A percentile compares a stretch with the other conserved stretches of the same genome.
phyloP scores from a whole-genome alignment of 2,113 vertebrate genomes.

The Callionymus lyra region DNA sequence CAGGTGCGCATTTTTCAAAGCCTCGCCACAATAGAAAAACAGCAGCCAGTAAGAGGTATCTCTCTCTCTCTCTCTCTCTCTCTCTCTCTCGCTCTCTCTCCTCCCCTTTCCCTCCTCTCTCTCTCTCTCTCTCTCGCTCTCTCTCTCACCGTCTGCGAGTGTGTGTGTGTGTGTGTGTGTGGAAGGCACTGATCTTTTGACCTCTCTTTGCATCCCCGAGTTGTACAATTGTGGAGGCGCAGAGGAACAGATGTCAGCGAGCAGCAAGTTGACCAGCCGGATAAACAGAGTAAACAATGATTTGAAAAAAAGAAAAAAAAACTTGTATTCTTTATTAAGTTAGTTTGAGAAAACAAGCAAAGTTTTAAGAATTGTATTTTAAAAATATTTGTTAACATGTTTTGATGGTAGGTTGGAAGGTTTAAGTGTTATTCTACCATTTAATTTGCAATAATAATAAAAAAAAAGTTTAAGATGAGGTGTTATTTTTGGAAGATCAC shows the following conservation, averaged over 20 bases:
- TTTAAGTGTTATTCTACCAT: too few species aligned
- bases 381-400: too few species aligned
- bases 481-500: too few species aligned
- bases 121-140: neutral
- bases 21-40: conserved; percentile 52
- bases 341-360: too few species aligned
- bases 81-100: conserved; percentile 4
- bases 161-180: conserved; percentile 21
- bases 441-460: too few species aligned
- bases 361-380: too few species aligned
- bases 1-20: conserved; percentile 68
- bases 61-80: conserved; percentile 16
- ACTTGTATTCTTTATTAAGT: too few species aligned
- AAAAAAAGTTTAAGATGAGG: too few species aligned
- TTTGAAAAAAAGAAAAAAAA: conserved; percentile 19
- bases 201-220: conserved; percentile 61
- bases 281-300: conserved; percentile 26
- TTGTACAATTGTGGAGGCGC: conserved; percentile 58
- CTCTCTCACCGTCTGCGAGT: too few species aligned
- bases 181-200: conserved; percentile 65
- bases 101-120: neutral
- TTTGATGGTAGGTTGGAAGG: too few species aligned
- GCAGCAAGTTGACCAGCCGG: conserved; percentile 35
- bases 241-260: conserved; percentile 64
- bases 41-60: conserved; percentile 28